Evolutionary conservation across 1,140 invertebrate genomes (phyloP).

Genomic region (Zophobas atratus): DNA sequence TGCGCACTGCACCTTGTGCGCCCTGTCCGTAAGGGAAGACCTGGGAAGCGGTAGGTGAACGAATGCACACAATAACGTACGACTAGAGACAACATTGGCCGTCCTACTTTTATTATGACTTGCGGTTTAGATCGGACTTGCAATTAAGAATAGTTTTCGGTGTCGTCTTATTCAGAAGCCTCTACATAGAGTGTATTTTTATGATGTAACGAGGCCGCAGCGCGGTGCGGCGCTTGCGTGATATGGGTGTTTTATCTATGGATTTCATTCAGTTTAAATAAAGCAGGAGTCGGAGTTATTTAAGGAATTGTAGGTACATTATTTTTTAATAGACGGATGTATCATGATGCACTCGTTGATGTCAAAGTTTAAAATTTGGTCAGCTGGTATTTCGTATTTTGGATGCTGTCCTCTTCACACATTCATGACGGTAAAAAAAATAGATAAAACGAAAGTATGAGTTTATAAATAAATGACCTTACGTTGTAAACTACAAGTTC

Average conservation of each 20-base stretch:
- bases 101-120: neutral
- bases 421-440: too few relatives aligned
- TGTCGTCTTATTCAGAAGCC: neutral
- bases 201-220: neutral
- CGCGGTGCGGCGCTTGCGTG: neutral
- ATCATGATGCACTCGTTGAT: neutral
- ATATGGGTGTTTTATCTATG: neutral
- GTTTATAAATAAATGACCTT: too few relatives aligned
- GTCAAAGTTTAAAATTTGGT: too few relatives aligned
- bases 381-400: neutral
- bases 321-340: neutral
- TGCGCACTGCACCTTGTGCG: constrained; percentile 93
- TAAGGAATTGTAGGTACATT: constrained; percentile 8
- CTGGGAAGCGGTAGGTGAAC: constrained; percentile 85
- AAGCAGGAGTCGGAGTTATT: constrained; percentile 13
- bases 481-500: too few relatives aligned
- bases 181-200: neutral
- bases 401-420: too few relatives aligned
- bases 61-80: neutral
- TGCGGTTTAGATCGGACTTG: neutral
- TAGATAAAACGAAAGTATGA: too few relatives aligned
- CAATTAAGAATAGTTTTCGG: too few relatives aligned
- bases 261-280: constrained; percentile 5
- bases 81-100: neutral
- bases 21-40: constrained; percentile 95